Percentiles rank a stretch among this genome's conserved stretches.
These are phyloP conservation scores for Coregonus suidteri DNA, from an alignment of 2,797 vertebrate species.

Conservation along the genomic window DNA sequence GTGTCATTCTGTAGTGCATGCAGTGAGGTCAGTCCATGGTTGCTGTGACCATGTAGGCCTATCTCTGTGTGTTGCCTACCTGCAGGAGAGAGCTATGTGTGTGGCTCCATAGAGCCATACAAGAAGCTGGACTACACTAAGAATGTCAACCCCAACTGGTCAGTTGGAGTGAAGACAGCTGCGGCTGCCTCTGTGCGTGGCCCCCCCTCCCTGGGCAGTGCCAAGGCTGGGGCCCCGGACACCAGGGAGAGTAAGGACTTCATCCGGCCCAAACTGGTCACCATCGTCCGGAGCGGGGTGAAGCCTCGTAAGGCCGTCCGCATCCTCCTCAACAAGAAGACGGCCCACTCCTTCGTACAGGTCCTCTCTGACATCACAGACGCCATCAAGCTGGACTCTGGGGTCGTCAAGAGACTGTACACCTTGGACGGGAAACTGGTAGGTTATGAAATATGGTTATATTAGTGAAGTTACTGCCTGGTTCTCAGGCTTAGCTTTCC, in stretches of 20 bases:
- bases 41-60: background rate
- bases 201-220: constrained; percentile 83
- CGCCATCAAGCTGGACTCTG: constrained; percentile 95
- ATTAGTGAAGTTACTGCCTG: background rate
- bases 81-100: constrained; percentile 95
- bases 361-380: constrained; percentile 97
- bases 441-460: constrained; percentile 45
- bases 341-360: constrained; percentile 95
- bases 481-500: background rate
- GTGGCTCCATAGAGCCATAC: constrained; percentile 94
- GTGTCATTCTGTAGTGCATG: background rate
- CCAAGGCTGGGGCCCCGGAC: constrained; percentile 80
- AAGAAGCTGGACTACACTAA: constrained; percentile 96
- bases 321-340: constrained; percentile 97
- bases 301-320: constrained; percentile 95
- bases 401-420: constrained; percentile 90
- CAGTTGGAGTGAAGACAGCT: constrained; percentile 85
- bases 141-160: constrained; percentile 98
- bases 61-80: constrained; percentile 16
- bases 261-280: constrained; percentile 95
- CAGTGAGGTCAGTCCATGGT: background rate
- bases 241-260: constrained; percentile 89
- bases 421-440: constrained; percentile 96
- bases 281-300: constrained; percentile 94
- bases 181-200: constrained; percentile 69